Evolutionary conservation across 2,797 vertebrate species (phyloP).

Genomic region (Diplodus sargus): DNA sequence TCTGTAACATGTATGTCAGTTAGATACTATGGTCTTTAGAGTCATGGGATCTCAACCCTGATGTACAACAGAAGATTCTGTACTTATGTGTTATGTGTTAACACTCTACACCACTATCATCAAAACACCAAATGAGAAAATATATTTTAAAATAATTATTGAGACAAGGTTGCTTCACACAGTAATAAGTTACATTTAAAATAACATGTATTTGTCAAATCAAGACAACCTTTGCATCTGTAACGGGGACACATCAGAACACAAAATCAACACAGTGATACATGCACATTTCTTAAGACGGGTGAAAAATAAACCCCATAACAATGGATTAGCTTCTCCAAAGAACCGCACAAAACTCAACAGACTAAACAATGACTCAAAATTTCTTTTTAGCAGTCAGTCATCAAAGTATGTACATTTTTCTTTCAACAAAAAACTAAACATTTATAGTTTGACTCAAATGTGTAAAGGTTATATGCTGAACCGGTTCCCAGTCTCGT

Average conservation of each 20-base stretch:
- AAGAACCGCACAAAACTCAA: neutral
- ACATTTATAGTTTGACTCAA: conserved; percentile 5
- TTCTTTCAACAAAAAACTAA: conserved; percentile 16
- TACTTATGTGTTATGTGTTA: too few relatives aligned
- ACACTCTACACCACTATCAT: too few relatives aligned
- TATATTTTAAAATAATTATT: too few relatives aligned
- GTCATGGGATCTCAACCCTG: neutral
- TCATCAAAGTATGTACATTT: conserved; percentile 33
- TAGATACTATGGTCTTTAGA: neutral
- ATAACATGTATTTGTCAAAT: neutral
- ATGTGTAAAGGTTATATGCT: neutral
- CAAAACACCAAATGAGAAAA: too few relatives aligned
- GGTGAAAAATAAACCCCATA: conserved; percentile 3
- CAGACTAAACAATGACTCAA: neutral
- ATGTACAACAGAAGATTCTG: neutral
- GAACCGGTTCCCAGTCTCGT: neutral
- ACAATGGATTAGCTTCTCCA: neutral
- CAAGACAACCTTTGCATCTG: neutral
- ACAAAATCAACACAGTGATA: neutral
- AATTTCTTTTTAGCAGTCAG: neutral
- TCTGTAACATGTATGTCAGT: neutral
- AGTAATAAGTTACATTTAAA: neutral
- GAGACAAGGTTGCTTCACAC: neutral
- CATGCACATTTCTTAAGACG: neutral
- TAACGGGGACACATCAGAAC: neutral